Evolutionary conservation across 1,140 invertebrate species (phyloP).

Genomic region (Drosophila kanapiae): DNA sequence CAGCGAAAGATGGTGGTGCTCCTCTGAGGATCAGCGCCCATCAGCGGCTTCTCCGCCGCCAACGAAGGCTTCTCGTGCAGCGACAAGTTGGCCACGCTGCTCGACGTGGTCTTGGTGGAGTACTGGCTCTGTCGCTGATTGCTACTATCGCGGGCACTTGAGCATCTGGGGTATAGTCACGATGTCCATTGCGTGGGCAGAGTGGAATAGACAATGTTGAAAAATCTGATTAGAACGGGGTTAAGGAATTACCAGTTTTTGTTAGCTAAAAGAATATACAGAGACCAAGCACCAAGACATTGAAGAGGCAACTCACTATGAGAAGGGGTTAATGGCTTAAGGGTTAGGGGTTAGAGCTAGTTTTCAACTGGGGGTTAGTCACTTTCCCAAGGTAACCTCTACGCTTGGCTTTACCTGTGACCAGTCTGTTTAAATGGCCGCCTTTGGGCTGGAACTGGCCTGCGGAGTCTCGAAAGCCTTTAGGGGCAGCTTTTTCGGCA

Average conservation of each 20-base stretch:
- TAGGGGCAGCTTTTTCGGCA: slow-evolving; percentile 60
- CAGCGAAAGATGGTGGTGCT: slow-evolving; percentile 61
- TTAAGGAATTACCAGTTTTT: slow-evolving; percentile 13
- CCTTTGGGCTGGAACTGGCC: not conserved
- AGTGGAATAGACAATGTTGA: slow-evolving; percentile 45
- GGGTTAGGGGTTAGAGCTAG: slow-evolving; percentile 8
- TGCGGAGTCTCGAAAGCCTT: slow-evolving; percentile 22
- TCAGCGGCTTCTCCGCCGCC: slow-evolving; percentile 68
- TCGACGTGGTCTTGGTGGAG: slow-evolving; percentile 80
- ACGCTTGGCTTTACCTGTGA: slow-evolving; percentile 30
- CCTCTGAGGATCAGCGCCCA: slow-evolving; percentile 56
- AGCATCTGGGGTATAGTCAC: slow-evolving; percentile 59
- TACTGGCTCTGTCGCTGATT: slow-evolving; percentile 81
- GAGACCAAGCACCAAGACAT: slow-evolving; percentile 14
- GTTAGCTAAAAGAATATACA: slow-evolving; percentile 9
- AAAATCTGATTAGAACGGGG: slow-evolving; percentile 56
- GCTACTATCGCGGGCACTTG: slow-evolving; percentile 71
- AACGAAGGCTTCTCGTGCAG: slow-evolving; percentile 60
- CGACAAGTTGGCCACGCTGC: slow-evolving; percentile 79
- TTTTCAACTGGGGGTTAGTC: slow-evolving; percentile 9
- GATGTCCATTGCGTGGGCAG: slow-evolving; percentile 51
- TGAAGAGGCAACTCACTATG: not conserved
- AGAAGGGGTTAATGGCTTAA: not conserved
- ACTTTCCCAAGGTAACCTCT: slow-evolving; percentile 3
- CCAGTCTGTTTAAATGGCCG: slow-evolving; percentile 24